These are phyloP conservation scores for Abrostola triplasia DNA, from an alignment of 2,888 invertebrate genomes.

Conservation along the genomic window DNA sequence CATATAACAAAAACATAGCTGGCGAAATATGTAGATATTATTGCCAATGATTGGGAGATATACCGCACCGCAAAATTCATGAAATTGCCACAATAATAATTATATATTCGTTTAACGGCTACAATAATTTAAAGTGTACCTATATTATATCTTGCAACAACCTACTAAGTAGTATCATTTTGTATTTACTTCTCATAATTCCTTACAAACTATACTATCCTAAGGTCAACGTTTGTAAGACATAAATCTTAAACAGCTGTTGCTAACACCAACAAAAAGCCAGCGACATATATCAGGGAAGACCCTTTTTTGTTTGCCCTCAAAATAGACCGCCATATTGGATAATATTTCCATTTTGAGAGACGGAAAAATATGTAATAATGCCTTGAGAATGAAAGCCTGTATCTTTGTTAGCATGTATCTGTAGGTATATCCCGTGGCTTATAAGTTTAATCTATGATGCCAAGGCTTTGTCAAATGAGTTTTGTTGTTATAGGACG, in stretches of 20 bases:
- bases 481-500: no score
- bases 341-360: conserved; percentile 17
- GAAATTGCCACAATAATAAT: no score
- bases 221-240: conserved; percentile 18
- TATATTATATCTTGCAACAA: not conserved
- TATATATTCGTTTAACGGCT: no score
- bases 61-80: no score
- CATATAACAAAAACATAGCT: no score
- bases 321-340: conserved; percentile 8
- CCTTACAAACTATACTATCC: not conserved
- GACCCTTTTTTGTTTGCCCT: conserved; percentile 38
- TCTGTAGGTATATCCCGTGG: no score
- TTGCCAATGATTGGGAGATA: no score
- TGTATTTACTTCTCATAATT: not conserved
- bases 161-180: not conserved
- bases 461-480: no score
- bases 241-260: conserved; percentile 52
- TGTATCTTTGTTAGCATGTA: no score
- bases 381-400: not conserved
- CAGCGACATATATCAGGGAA: conserved; percentile 17
- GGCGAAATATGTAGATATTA: no score
- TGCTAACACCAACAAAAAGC: conserved; percentile 45
- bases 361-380: not conserved
- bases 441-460: no score
- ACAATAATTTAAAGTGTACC: no score